Conservation (phyloP, 2,113 vertebrate genomes). For the Oncorhynchus tshawytscha region DNA sequence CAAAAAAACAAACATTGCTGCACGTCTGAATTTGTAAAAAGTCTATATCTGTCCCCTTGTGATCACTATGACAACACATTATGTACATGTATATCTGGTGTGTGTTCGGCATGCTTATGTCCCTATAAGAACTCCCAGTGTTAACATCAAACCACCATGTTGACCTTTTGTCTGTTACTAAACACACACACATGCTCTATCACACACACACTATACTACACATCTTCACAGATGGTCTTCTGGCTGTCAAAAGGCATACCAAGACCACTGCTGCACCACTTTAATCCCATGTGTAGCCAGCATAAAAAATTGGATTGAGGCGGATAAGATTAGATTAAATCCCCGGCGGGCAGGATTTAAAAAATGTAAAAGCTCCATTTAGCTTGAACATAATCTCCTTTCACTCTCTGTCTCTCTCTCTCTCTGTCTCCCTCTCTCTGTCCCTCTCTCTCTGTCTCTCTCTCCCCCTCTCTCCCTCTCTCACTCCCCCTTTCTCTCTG, state of each 20-base stretch:
- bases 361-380: constrained; percentile 92
- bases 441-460: too few species aligned
- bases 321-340: constrained; percentile 97
- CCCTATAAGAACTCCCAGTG: not conserved
- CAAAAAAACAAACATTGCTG: too few species aligned
- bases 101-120: too few species aligned
- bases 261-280: constrained; percentile 82
- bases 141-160: constrained; percentile 18
- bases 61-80: too few species aligned
- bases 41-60: too few species aligned
- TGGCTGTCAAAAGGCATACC: constrained; percentile 80
- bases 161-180: constrained; percentile 22
- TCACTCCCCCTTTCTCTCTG: too few species aligned
- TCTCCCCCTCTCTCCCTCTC: too few species aligned
- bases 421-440: too few species aligned
- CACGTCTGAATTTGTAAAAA: too few species aligned
- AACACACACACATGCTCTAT: not conserved
- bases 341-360: constrained; percentile 82
- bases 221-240: constrained; percentile 78
- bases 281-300: constrained; percentile 93
- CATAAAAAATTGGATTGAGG: constrained; percentile 99
- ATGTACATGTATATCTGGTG: too few species aligned
- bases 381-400: constrained; percentile 93
- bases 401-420: constrained; percentile 75
- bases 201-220: constrained; percentile 21